phyloP scores from a whole-genome alignment of 2,888 invertebrate genomes.

The Macrosoma leucophasiata region DNA sequence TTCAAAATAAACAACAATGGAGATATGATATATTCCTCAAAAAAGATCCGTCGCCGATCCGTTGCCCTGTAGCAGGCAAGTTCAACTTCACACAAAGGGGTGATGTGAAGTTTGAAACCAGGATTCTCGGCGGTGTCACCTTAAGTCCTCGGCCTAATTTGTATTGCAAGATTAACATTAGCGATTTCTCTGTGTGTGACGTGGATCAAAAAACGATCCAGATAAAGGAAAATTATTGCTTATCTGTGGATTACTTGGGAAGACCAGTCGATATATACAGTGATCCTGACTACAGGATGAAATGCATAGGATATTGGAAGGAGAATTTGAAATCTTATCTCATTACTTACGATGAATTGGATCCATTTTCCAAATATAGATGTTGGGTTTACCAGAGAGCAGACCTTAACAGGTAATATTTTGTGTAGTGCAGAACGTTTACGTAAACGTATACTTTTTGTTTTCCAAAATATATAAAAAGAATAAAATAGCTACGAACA shows the following conservation, averaged over 20 bases:
- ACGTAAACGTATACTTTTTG: too few relatives aligned
- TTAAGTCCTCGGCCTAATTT: conserved; percentile 94
- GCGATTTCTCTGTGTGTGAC: conserved; percentile 97
- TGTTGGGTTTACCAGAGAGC: conserved; percentile 99
- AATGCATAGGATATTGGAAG: conserved; percentile 98
- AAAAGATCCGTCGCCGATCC: conserved; percentile 92
- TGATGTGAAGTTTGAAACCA: conserved; percentile 92
- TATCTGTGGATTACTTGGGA: conserved; percentile 96
- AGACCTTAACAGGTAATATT: conserved; percentile 89
- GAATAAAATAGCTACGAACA: too few relatives aligned
- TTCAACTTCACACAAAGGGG: conserved; percentile 95
- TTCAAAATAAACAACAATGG: conserved; percentile 89
- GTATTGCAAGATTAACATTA: conserved; percentile 94
- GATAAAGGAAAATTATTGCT: conserved; percentile 96
- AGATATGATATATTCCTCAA: conserved; percentile 90
- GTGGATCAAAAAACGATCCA: conserved; percentile 95
- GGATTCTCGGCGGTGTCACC: conserved; percentile 97
- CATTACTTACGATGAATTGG: conserved; percentile 96
- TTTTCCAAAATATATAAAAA: too few relatives aligned
- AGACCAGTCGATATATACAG: conserved; percentile 97
- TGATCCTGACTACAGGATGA: conserved; percentile 97
- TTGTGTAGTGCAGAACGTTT: too few relatives aligned
- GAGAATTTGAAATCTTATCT: conserved; percentile 97
- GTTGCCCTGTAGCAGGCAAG: conserved; percentile 97
- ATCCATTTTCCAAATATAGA: conserved; percentile 95